Evolutionary conservation across 2,113 vertebrate genomes (phyloP), one percentile per base, ranked within the genome.

Genomic region (Kryptolebias marmoratus): DNA sequence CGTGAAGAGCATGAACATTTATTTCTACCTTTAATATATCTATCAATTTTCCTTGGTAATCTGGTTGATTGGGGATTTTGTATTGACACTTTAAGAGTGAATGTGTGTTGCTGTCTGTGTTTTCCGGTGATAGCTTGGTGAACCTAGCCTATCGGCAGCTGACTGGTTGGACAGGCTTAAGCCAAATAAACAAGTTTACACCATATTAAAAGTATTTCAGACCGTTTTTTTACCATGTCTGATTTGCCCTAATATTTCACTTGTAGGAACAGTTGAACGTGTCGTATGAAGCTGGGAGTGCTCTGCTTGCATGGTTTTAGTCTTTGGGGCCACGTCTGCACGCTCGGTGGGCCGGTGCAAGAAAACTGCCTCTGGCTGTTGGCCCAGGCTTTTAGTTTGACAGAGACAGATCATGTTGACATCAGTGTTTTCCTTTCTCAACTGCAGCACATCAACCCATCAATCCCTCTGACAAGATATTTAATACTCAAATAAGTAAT

Each of bases 331-430:
- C 81, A 75, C 68, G 80, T 77, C 73, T 80, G 80, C 75, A 64
- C 71, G 76, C 75, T 89, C 74, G 71, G 27, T 77, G 71, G 86
- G 78, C 86, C 73, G 56, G 50, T 79, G 68, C 73, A 88, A 61
- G 57, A 75, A 90, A 82, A 83, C 75, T 65, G 88, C 80, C 55
- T 62, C 71, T 87, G 85, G 87, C 84, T 52, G 64, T 53, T 67
- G 61, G 86, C 3, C 88, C 86, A 86, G 68, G 85, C 85, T 73
- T 85, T 80, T 82, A 82, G 80, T 75, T 64, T 64, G 76, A 90
- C 87, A 85, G 65, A 91, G 85, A 91, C 54, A 14, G 85, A 91
- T 89, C 88, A 64, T 84, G 81, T 86, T 71, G 81, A 88, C 53
- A 47, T 60, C 68, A 42, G 66, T 74, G 80, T 86, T 87, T 87